phyloP scores from a whole-genome alignment of 2,797 vertebrate species.

The Arremon brunneinucha region DNA sequence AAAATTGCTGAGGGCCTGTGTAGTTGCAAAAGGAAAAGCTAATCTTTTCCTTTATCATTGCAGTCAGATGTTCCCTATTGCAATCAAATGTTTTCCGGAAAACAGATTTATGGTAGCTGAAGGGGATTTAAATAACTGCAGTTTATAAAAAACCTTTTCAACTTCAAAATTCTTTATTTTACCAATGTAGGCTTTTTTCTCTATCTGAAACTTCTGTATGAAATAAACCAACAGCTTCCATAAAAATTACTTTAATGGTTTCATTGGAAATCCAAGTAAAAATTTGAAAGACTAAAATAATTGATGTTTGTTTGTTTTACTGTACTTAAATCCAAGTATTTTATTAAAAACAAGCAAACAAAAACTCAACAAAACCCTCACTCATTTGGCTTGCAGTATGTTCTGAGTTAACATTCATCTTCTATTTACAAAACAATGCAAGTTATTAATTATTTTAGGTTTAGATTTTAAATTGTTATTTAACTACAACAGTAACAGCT shows the following conservation, averaged over 20 bases:
- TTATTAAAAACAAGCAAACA: not conserved
- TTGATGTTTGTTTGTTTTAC: not conserved
- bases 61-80: not conserved
- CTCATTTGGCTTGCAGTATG: not conserved
- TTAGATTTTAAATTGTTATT: not conserved
- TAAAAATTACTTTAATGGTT: not conserved
- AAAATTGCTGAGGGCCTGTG: not conserved
- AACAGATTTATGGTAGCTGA: not conserved
- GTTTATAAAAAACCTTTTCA: not conserved
- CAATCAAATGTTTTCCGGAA: not conserved
- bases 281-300: not conserved
- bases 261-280: not conserved
- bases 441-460: not conserved
- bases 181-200: rapidly evolving
- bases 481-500: not conserved
- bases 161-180: not conserved
- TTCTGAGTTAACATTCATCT: not conserved
- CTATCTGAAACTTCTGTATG: not conserved
- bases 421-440: not conserved
- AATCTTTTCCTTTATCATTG: not conserved
- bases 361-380: not conserved
- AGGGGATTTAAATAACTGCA: not conserved
- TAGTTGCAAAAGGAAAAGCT: not conserved
- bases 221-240: not conserved
- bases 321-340: not conserved